Percentiles rank a stretch among this genome's conserved stretches.
Evolutionary conservation across 1,140 invertebrate genomes (phyloP).

Genomic region (Condylostylus longicornis): DNA sequence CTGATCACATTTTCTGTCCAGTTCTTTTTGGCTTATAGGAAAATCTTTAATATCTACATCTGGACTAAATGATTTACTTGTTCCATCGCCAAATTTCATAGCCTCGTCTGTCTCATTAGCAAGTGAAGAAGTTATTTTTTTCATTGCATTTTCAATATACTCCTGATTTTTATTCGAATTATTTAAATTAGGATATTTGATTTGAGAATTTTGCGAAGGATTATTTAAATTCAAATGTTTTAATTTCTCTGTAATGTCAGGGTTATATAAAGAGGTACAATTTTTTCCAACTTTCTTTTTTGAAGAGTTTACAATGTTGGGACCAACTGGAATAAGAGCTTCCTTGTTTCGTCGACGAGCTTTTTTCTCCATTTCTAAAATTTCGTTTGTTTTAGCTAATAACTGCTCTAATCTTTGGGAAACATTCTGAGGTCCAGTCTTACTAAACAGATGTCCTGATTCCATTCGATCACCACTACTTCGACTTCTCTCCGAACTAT

Average conservation of each 20-base stretch:
- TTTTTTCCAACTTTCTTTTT: no score
- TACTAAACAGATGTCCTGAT: background rate
- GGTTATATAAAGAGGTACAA: no score
- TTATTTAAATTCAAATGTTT: background rate
- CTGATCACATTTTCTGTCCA: background rate
- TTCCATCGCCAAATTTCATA: background rate
- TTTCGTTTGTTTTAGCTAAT: slow-evolving; percentile 23
- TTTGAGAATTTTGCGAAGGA: no score
- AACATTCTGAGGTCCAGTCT: slow-evolving; percentile 10
- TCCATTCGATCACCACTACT: background rate
- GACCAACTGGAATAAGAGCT: slow-evolving; percentile 1
- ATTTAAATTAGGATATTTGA: no score
- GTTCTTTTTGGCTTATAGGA: slow-evolving; percentile 2
- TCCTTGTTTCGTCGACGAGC: background rate
- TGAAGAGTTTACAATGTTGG: no score
- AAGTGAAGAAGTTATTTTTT: slow-evolving; percentile 1
- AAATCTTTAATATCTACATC: no score
- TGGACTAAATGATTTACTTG: no score
- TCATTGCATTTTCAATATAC: slow-evolving; percentile 3
- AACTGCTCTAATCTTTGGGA: slow-evolving; percentile 22
- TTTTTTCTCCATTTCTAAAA: slow-evolving; percentile 24
- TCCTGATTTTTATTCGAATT: no score
- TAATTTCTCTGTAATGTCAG: background rate
- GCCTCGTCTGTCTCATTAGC: background rate
- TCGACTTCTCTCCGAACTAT: background rate